Conservation (phyloP, 1,140 invertebrate species). For the Aphelenchoides fujianensis region DNA sequence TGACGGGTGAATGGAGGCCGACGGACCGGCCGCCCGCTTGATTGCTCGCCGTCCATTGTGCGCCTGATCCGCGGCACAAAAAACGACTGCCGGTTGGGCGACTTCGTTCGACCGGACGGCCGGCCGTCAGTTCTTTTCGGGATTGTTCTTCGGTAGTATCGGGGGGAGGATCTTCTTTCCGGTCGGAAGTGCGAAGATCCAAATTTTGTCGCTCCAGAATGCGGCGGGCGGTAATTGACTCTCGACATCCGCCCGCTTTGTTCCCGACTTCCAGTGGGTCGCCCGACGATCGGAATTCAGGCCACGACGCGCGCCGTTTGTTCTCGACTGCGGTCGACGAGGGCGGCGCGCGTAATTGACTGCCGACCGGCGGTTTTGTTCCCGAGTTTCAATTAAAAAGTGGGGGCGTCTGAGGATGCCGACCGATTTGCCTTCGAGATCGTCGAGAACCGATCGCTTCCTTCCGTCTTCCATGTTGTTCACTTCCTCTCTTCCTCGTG, state of each 20-base stretch:
- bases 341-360: not conserved
- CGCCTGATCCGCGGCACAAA: not conserved
- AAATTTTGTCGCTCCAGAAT: not conserved
- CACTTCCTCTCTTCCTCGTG: not conserved
- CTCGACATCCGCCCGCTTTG: no score
- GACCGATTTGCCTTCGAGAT: no score
- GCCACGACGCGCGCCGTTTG: no score
- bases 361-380: not conserved
- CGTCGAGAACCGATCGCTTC: no score
- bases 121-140: not conserved
- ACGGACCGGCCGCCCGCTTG: no score
- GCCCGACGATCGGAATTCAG: constrained; percentile 1
- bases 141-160: not conserved
- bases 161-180: no score
- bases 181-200: no score
- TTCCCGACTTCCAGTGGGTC: not conserved
- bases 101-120: no score
- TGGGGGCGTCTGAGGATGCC: no score
- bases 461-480: not conserved
- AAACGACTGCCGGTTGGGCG: not conserved
- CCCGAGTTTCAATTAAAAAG: constrained; percentile 2
- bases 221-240: not conserved
- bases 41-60: not conserved
- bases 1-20: not conserved
- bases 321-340: not conserved